Evolutionary conservation across 2,113 vertebrate genomes (phyloP), one percentile per base, ranked within the genome.

Genomic region (Alexandromys fortis): DNA sequence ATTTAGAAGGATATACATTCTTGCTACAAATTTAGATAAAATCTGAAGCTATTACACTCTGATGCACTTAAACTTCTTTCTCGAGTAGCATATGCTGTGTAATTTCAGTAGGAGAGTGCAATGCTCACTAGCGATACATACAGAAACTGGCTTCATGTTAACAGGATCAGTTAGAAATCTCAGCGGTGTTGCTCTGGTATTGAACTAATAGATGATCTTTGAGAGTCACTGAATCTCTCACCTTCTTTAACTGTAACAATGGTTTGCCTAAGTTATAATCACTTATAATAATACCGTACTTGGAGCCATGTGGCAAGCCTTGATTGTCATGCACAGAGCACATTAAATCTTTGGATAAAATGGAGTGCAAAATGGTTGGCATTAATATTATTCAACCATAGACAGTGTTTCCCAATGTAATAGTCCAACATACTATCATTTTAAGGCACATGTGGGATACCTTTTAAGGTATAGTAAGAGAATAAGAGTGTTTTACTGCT

Each of bases 251-350:
- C 92, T 95, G 52, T 94, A 90, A 95, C 3, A 11, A 94, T 93
- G 97, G 94, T 97, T 98, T 98, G 96, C 96, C 94, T 96, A 97
- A 97, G 96, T 98, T 97, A 97, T 95, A 97, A 97, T 96, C 96
- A 97, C 75, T 97, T 82, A 94, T 97, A 97, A 97, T 98, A 96
- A 97, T 95, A 95, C 91, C 91, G 97, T 86, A 68, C 95, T 97
- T 92, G 75, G 89, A 96, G 78, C 96, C 89, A 45, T 58, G 86
- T 85, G 52, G 82, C 92, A 97, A 92, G 95, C 94, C 13, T 67
- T 97, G 96, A 97, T 97, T 97, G 94, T 96, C 97, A 90, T 90
- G 63, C 67, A 26, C 49, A 42, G 68, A 95, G 86, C 75, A 92
- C 77, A 96, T 89, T 96, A 94, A 76, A 86, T 97, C 96, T 97